phyloP scores from a whole-genome alignment of 2,797 vertebrate species.

The Dermochelys coriacea region DNA sequence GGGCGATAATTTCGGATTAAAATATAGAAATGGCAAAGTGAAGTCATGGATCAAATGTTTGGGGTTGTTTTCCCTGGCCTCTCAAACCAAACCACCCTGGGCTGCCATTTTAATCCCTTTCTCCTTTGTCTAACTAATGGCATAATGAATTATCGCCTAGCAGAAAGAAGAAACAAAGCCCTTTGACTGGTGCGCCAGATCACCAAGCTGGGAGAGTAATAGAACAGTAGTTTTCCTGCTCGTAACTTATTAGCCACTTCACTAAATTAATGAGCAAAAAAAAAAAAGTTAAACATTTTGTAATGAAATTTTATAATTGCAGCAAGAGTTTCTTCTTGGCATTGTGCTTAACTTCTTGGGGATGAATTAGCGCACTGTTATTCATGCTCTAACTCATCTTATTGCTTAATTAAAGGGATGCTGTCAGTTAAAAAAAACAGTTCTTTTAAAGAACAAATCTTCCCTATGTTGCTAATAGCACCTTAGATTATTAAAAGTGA shows the following conservation, averaged over 20 bases:
- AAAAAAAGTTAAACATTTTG: neutral
- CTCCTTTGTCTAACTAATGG: neutral
- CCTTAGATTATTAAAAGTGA: neutral
- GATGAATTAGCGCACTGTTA: conserved; percentile 39
- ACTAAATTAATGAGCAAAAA: conserved; percentile 30
- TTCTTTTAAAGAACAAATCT: neutral
- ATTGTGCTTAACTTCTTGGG: neutral
- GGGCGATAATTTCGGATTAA: conserved; percentile 9
- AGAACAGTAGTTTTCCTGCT: neutral
- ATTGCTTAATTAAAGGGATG: conserved; percentile 45
- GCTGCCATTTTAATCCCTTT: neutral
- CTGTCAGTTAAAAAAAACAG: neutral
- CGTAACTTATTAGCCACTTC: neutral
- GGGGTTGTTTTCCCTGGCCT: neutral
- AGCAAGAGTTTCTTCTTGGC: conserved; percentile 58
- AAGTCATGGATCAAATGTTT: neutral
- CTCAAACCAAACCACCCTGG: neutral
- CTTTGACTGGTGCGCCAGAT: neutral
- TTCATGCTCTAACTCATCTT: conserved; percentile 47
- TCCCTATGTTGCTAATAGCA: neutral
- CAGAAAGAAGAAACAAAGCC: neutral
- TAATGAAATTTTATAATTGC: conserved; percentile 16
- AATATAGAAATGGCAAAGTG: neutral
- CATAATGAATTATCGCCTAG: neutral
- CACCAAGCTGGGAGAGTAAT: neutral